Conservation (phyloP, 1,140 invertebrate species). For the Brachystomella parvula region DNA sequence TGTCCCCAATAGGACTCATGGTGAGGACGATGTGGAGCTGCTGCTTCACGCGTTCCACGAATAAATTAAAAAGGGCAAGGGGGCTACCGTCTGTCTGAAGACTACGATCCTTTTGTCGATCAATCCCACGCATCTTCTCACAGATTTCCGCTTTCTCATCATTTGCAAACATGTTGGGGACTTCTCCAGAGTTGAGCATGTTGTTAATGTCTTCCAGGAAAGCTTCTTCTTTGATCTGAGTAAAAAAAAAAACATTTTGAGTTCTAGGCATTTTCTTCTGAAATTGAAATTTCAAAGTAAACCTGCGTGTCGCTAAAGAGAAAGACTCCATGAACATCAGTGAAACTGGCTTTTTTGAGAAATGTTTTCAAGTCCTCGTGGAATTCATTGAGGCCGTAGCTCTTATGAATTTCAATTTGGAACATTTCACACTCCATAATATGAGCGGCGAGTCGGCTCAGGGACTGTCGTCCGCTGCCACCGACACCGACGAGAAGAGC, state of each 20-base stretch:
- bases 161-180: conserved; percentile 78
- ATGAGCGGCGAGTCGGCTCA: conserved; percentile 78
- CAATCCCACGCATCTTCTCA: conserved; percentile 87
- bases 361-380: conserved; percentile 80
- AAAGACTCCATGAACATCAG: conserved; percentile 82
- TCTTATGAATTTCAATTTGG: conserved; percentile 77
- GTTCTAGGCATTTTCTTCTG: too few species aligned
- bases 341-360: conserved; percentile 66
- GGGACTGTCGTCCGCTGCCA: conserved; percentile 83
- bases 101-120: conserved; percentile 78
- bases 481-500: conserved; percentile 79
- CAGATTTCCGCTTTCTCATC: conserved; percentile 89
- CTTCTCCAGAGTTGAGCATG: conserved; percentile 84
- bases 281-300: conserved; percentile 23
- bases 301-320: conserved; percentile 83
- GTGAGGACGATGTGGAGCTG: conserved; percentile 86
- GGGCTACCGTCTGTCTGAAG: conserved; percentile 69
- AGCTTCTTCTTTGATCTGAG: conserved; percentile 81
- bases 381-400: conserved; percentile 77
- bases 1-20: conserved; percentile 85
- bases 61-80: conserved; percentile 85
- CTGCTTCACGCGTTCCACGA: conserved; percentile 78
- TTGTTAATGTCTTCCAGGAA: conserved; percentile 93
- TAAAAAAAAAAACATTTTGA: conserved; percentile 18
- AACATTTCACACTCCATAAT: conserved; percentile 90